Base-by-base conservation (phyloP, 2,113 vertebrate species). In the Typhlomys cinereus region DNA sequence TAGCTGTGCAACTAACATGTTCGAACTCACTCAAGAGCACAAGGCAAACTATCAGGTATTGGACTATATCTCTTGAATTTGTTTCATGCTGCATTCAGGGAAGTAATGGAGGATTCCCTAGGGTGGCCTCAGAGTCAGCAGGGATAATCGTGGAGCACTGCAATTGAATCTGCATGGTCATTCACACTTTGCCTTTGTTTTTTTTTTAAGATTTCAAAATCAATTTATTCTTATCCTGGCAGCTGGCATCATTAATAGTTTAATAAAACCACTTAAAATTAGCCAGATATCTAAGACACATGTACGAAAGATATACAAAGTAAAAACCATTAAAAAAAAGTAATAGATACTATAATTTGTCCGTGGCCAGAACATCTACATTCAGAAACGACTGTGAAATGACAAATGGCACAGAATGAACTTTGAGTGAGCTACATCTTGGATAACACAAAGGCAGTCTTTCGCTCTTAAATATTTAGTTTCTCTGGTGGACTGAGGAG, bases 401-500 rank as follows among this genome's bases (percentile, higher is more conserved):
- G 97, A 97, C 96, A 97, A 98, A 98, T 97, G 98, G 97, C 98
- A 98, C 98, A 98, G 88, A 73, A 76, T 97, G 91, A 80, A 54
- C 83, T 96, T 62, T 18, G 48, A 92, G 86, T 54, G 97, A 98
- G 97, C 97, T 97, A 97, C 90, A 84, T 91, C 54, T 89, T 89
- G 11, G 91, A 21, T 21, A 57, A n/a, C n/a, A 97, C 76, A 97
- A 97, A 75, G 93, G 95, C 95, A 96, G 96, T 97, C 96, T 97
- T 97, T 93, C 88, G 89, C 96, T 97, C 91, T 96, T 90, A 97
- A 92, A 98, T 76, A 75, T 96, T 97, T 96, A 98, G 96, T 91
- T 97, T 98, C 59, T 98, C 96, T 88, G 98, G 99, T 29, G 98
- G 98, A 1, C 98, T 97, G 92, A 99, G 98, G 80, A 98, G 97